Evolutionary conservation across 2,888 invertebrate genomes (phyloP).

Genomic region (Shargacucullia verbasci): DNA sequence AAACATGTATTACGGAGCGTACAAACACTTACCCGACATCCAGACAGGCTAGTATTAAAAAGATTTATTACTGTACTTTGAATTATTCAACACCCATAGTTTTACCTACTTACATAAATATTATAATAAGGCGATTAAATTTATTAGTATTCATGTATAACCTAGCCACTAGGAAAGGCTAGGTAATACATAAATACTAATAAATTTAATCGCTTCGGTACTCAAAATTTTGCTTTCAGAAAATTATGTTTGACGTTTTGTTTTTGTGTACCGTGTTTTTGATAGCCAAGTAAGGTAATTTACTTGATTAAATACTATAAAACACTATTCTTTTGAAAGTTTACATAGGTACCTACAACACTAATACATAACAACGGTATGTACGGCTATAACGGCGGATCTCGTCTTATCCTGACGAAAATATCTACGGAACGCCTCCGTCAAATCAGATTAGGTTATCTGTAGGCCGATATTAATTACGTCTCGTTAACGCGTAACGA

Average conservation of each 20-base stretch:
- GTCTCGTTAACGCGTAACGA: slow-evolving; percentile 63
- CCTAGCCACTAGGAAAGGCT: slow-evolving; percentile 4
- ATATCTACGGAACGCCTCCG: slow-evolving; percentile 17
- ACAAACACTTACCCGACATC: slow-evolving; percentile 30
- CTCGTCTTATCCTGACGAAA: slow-evolving; percentile 19
- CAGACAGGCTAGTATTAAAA: slow-evolving; percentile 37
- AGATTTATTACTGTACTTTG: slow-evolving; percentile 48
- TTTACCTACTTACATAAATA: slow-evolving; percentile 45
- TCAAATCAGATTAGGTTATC: slow-evolving; percentile 45
- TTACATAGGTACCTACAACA: not conserved
- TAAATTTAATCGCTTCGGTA: no score
- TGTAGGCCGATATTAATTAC: slow-evolving; percentile 48
- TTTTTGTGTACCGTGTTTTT: no score
- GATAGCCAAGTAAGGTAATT: no score
- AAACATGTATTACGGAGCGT: slow-evolving; percentile 17
- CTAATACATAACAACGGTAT: slow-evolving; percentile 12
- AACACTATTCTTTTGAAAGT: no score
- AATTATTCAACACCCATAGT: slow-evolving; percentile 49
- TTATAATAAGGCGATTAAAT: slow-evolving; percentile 43
- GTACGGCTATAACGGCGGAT: slow-evolving; percentile 17
- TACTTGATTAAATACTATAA: no score
- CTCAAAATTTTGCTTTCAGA: no score
- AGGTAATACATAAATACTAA: not conserved
- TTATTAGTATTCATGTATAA: slow-evolving; percentile 41
- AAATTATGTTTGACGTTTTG: no score